Percentiles rank a stretch among this genome's conserved stretches.
phyloP scores from a whole-genome alignment of 2,797 vertebrate species.

The Spinus pinus region DNA sequence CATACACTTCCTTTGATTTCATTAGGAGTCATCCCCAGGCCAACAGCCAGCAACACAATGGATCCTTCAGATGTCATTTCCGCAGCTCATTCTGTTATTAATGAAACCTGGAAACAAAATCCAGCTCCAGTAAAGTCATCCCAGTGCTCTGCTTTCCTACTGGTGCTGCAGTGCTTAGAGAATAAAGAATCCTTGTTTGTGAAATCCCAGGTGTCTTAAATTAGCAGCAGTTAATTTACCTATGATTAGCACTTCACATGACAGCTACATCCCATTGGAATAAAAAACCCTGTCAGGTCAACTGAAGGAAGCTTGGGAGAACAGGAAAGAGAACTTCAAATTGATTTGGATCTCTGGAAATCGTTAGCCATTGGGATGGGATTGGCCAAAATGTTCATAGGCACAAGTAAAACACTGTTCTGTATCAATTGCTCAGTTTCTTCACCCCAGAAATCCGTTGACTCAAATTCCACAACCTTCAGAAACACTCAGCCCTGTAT shows the following conservation, averaged over 20 bases:
- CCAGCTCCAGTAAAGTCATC: neutral
- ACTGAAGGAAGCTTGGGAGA: neutral
- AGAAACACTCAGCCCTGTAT: neutral
- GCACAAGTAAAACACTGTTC: neutral
- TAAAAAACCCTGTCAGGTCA: neutral
- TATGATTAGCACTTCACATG: neutral
- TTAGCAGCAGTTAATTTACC: neutral
- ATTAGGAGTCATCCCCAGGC: neutral
- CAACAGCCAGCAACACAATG: neutral
- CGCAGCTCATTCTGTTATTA: neutral
- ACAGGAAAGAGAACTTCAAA: neutral
- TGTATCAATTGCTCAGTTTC: neutral
- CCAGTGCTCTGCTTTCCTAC: neutral
- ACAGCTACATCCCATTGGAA: neutral
- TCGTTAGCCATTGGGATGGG: neutral
- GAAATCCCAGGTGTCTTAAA: neutral
- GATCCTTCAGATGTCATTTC: neutral
- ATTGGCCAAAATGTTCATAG: neutral
- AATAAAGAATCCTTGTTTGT: neutral
- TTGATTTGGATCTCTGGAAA: neutral
- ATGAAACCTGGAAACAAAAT: neutral
- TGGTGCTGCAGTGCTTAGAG: neutral
- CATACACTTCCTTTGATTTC: neutral
- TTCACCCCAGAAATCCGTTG: neutral
- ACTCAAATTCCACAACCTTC: neutral